Base-by-base conservation (phyloP, 2,888 invertebrate genomes). In the Julus scanicus region DNA sequence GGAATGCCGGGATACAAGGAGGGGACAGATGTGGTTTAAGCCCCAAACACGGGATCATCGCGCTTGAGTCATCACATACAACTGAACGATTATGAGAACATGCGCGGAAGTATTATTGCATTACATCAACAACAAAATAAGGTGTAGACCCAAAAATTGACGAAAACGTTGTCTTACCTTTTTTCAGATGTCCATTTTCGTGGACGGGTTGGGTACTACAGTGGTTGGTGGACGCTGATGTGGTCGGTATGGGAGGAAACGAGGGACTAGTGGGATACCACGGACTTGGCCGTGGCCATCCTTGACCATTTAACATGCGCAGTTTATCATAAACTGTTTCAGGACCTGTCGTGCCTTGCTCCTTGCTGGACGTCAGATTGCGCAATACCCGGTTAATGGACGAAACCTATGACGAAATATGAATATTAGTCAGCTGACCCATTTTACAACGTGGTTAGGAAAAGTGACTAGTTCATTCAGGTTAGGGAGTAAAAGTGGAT, bases 331-430 rank as follows among this genome's bases (percentile, higher is more conserved):
- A 93, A 15, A 91, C 90, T 13, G 90, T 90, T 90, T 92, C 92
- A 71, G 89, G 89, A 90, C 92, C 93, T 89, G 92, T 93, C 90
- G 93, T 92, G 53, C 63, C 57, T 63, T 90, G 90, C 87, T 91
- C 90, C 90, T 93, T 93, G 90, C 93, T 93, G 86, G 93, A 92
- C 63, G 93, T 92, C 89, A 94, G 91, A 91, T 94, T 94, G 80
- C 94, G 92, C 87, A 94, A 91, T 39, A 94, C 94, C 57, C 94
- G 92, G 91, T 94, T 94, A 89, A 94, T 94, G 63, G 94, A 94
- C 39, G 94, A 94, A 80, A 94, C 94, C 94, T 94, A 91, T 5
- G 20, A 48, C 5, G 5, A 48, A 48, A 48, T 11, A 48, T 5
- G 48, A 48, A 8, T 48, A 48, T 48, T n/a, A n/a, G n/a, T n/a